Evolutionary conservation across 2,888 invertebrate species (phyloP).

Genomic region (Athripsodes cinereus): DNA sequence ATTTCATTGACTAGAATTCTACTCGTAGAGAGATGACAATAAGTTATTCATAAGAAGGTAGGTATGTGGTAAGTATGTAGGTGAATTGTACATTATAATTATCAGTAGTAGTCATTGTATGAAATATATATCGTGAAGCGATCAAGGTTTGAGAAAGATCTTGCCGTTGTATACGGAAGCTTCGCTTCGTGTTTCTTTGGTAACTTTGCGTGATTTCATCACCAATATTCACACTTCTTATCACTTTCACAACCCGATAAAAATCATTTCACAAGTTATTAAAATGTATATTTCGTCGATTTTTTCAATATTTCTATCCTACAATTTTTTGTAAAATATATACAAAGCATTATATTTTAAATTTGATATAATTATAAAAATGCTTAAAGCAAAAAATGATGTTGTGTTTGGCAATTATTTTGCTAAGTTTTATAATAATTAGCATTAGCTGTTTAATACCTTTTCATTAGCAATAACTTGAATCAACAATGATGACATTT

Average conservation of each 20-base stretch:
- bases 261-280: background rate
- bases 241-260: constrained; percentile 1
- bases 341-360: background rate
- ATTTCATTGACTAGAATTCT: too few relatives aligned
- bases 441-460: too few relatives aligned
- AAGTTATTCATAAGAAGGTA: too few relatives aligned
- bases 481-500: too few relatives aligned
- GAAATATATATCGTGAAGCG: too few relatives aligned
- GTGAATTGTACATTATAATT: too few relatives aligned
- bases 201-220: background rate
- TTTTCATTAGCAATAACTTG: too few relatives aligned
- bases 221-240: background rate
- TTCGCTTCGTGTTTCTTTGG: background rate
- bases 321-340: constrained; percentile 1
- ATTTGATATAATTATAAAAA: constrained; percentile 2
- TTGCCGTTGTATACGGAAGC: background rate
- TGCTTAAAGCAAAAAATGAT: background rate
- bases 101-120: too few relatives aligned
- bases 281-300: background rate
- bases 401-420: background rate
- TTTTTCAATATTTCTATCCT: background rate
- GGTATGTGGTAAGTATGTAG: too few relatives aligned
- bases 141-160: too few relatives aligned
- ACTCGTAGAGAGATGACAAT: too few relatives aligned
- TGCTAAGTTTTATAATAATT: background rate